Base-by-base conservation (phyloP, 1,140 invertebrate genomes). In the Cherax quadricarinatus region DNA sequence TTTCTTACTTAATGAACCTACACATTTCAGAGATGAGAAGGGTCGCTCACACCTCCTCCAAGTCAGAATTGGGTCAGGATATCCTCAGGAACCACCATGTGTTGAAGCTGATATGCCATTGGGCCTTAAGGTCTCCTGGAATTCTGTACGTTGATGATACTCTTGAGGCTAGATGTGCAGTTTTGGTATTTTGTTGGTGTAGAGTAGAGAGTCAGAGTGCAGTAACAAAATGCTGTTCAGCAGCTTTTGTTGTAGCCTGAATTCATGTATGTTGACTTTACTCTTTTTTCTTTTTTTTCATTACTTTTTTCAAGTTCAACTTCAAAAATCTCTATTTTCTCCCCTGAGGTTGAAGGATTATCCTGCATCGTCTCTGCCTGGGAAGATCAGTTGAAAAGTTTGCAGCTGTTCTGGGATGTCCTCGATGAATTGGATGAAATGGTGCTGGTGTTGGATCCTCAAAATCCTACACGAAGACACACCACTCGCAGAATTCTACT, bases 391-490 rank as follows among this genome's bases (percentile, higher is more conserved):
- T 14, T 86, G 24, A 48, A 41, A 48, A 49, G 30, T n/a, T 41
- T 86, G 18, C 84, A 86, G 66, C 30, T 49, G 66, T 73, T 86
- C 70, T 86, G 84, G 84, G 84, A 86, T 21, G 66, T 73, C 30
- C 66, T 86, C 5, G 84, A 86, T n/a, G 84, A 86, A 14, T 48
- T 86, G 5, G 84, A 86, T 48, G 84, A 75, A n/a, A 21, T 41
- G 0, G 84, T 49, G 10, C 60, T 86, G 18, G 84, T 86, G 41
- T 24, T 86, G 30, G 84, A 86, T 21, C 84, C 84, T 4, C 84
- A 30, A 24, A 75, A 49, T 10, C 84, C 84, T n/a, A 48, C 60
- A 24, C 60, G 84, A 16, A 66, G 66, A 51, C 84, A 86, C 84
- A 86, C 60, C 16, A 73, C 84, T 3, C 84, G 84, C 18, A 66